Conservation (phyloP, 2,797 vertebrate species). For the Pipistrellus pygmaeus region DNA sequence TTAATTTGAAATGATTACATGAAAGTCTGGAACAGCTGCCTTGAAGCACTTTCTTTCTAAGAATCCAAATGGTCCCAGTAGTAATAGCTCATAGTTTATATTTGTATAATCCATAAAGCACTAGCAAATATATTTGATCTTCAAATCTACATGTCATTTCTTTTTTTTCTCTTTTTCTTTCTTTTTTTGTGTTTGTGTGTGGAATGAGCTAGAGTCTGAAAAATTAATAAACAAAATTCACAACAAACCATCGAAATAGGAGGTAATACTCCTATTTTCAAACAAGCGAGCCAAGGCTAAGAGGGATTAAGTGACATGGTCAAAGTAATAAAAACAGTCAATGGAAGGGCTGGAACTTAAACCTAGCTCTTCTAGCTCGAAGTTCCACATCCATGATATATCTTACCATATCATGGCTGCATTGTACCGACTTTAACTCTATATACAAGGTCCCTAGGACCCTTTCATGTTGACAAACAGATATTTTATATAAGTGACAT, state of each 20-base stretch:
- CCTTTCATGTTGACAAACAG: background rate
- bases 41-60: background rate
- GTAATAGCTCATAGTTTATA: background rate
- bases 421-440: background rate
- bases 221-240: background rate
- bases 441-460: background rate
- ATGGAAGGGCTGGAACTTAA: background rate
- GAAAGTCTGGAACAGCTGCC: background rate
- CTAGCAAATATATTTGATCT: background rate
- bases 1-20: background rate
- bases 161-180: background rate
- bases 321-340: background rate
- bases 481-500: background rate
- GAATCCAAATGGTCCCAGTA: background rate
- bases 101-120: background rate
- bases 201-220: background rate
- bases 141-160: background rate
- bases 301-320: background rate
- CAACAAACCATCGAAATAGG: background rate
- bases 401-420: background rate
- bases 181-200: background rate
- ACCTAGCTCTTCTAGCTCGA: background rate
- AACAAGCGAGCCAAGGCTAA: background rate
- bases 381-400: background rate
- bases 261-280: background rate